Evolutionary conservation across 2,888 invertebrate genomes (phyloP), one percentile per base, ranked within the genome.

Genomic region (Germaria angustata): DNA sequence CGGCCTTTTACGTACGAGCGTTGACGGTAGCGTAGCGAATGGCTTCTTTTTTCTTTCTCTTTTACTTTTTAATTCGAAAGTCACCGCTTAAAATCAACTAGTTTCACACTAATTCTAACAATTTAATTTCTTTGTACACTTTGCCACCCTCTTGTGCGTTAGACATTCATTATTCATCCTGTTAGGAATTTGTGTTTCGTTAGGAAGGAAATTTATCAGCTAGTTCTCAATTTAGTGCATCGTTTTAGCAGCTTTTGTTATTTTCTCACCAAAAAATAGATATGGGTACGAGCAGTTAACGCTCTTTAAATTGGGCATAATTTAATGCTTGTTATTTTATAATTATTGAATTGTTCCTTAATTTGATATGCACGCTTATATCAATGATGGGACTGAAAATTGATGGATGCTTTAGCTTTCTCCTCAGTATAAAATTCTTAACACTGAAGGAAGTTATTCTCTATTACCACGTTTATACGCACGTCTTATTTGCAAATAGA

Each of bases 341-440:
- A 79, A 82, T 82, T 79, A 79, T 69, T 41, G 34, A 34, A 71
- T 75, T 82, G 65, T 53, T 73, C 28, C 17, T 15, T 17, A 87
- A 86, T 90, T 88, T 86, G 89, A 84, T 87, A 84, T 86, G 89
- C 55, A 55, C 90, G 59, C 22, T 32, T 51, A 85, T 86, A 85
- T 86, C 86, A 85, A 65, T 88, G 88, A 90, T 89, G 87, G 57
- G 87, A 87, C 89, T 88, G 88, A 85, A 86, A 88, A 89, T 87
- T 89, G 63, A 77, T 85, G 81, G 80, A 85, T 6, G 6, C n/a
- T n/a, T n/a, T n/a, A n/a, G n/a, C n/a, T n/a, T n/a, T 28, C 28
- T 28, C 28, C 28, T 24, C 41, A 3, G 17, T 13, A 13, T 2
- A 24, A 28, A 28, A 39, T 63, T 63, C 13, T 46, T 0, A 17